These are phyloP conservation scores for Boulengeromyrus knoepffleri DNA, from an alignment of 2,113 vertebrate species.

Conservation along the genomic window DNA sequence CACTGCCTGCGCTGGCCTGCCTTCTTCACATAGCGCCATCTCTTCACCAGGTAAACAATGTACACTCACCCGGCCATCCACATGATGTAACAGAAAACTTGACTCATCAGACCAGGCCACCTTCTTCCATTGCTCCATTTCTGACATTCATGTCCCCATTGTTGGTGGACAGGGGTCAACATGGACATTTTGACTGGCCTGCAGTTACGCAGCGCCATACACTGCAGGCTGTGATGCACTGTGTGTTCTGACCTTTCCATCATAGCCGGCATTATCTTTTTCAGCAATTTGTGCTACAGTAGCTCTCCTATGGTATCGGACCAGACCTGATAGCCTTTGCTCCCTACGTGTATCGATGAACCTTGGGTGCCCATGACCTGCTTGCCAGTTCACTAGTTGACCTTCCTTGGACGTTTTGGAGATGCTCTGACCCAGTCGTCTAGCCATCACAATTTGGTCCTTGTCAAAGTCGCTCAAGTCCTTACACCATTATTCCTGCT, in stretches of 20 bases:
- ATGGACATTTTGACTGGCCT: not conserved
- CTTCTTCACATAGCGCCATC: not conserved
- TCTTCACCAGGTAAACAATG: not conserved
- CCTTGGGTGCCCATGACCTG: not conserved
- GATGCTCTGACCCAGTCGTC: not conserved
- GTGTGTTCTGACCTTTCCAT: not conserved
- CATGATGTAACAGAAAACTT: not conserved
- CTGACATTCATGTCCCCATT: not conserved
- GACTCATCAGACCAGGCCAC: not conserved
- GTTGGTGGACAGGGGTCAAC: not conserved
- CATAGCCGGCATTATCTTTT: not conserved
- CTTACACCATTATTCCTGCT: not conserved
- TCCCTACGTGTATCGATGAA: not conserved
- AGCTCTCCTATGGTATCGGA: not conserved
- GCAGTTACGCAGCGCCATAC: not conserved
- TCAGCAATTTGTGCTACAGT: not conserved
- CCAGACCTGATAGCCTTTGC: not conserved
- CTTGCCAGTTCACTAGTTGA: not conserved
- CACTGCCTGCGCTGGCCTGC: not conserved
- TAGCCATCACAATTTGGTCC: not conserved
- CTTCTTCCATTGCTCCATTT: not conserved
- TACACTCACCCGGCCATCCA: not conserved
- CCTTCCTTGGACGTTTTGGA: not conserved
- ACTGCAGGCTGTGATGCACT: not conserved
- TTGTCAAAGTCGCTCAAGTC: not conserved